phyloP scores from a whole-genome alignment of 1,140 invertebrate genomes.

The Neuroterus valhalla region DNA sequence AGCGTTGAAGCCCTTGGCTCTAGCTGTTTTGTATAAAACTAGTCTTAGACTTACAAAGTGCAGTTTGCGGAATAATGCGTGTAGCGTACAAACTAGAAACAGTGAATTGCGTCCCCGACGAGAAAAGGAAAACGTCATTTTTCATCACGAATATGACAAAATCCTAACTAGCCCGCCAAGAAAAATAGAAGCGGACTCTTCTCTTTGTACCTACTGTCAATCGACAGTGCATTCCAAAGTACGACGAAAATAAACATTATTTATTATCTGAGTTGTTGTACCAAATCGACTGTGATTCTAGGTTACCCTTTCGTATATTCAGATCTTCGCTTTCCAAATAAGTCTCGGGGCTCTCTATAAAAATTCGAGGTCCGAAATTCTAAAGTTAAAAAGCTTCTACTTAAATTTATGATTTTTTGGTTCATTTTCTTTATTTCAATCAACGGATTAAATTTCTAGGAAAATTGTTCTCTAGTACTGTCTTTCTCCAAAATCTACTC shows the following conservation, averaged over 20 bases:
- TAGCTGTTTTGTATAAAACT: slow-evolving; percentile 62
- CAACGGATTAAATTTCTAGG: background rate
- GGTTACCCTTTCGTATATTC: background rate
- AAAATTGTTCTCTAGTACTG: background rate
- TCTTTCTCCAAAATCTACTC: background rate
- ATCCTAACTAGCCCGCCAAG: background rate
- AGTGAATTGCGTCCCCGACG: background rate
- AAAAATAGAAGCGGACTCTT: background rate
- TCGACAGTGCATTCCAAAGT: slow-evolving; percentile 7
- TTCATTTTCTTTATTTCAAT: slow-evolving; percentile 4
- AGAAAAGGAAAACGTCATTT: background rate
- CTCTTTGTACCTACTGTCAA: background rate
- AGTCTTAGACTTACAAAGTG: slow-evolving; percentile 55
- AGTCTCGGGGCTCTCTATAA: slow-evolving; percentile 5
- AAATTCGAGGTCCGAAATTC: background rate
- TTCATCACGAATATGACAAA: background rate
- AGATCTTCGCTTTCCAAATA: background rate
- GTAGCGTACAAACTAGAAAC: slow-evolving; percentile 16
- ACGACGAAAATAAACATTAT: background rate
- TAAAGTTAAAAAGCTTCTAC: slow-evolving; percentile 8
- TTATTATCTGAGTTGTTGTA: slow-evolving; percentile 12
- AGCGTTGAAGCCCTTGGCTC: slow-evolving; percentile 13
- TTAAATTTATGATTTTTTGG: slow-evolving; percentile 2
- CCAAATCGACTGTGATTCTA: slow-evolving; percentile 25
- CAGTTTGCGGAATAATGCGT: background rate